These are phyloP conservation scores for Oceanodroma tethys DNA, from an alignment of 2,113 vertebrate species.

Conservation along the genomic window DNA sequence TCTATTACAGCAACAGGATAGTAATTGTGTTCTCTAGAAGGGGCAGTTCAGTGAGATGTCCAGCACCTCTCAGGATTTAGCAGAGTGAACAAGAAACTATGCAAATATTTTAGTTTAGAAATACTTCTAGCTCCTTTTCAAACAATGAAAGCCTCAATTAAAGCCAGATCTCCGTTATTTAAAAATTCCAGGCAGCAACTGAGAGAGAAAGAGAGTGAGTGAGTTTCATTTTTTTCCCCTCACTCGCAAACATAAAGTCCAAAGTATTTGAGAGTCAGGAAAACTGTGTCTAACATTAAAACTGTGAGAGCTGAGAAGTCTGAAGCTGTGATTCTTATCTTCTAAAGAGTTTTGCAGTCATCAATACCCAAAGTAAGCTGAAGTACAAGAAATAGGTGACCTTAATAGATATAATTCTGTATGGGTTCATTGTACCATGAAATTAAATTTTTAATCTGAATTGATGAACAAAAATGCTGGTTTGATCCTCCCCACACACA, in stretches of 20 bases:
- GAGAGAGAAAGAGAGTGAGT: neutral
- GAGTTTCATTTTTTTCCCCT: neutral
- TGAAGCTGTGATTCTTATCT: slow-evolving; percentile 62
- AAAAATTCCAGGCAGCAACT: slow-evolving; percentile 50
- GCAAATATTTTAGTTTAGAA: slow-evolving; percentile 62
- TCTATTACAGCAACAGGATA: slow-evolving; percentile 16
- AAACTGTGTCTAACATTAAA: slow-evolving; percentile 28
- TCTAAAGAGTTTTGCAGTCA: slow-evolving; percentile 65
- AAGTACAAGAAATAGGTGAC: slow-evolving; percentile 68
- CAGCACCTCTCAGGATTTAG: slow-evolving; percentile 45
- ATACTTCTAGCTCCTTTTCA: slow-evolving; percentile 36
- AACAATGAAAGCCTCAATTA: slow-evolving; percentile 60
- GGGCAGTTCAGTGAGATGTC: neutral
- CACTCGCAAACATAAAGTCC: neutral
- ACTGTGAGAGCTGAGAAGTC: slow-evolving; percentile 32
- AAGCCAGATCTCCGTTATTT: slow-evolving; percentile 52
- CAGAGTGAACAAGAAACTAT: slow-evolving; percentile 40
- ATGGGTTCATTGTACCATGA: slow-evolving; percentile 76
- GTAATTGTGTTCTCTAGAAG: slow-evolving; percentile 29
- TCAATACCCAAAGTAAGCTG: slow-evolving; percentile 57
- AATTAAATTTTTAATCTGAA: slow-evolving; percentile 83
- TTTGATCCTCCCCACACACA: slow-evolving; percentile 56
- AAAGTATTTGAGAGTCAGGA: neutral
- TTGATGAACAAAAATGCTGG: slow-evolving; percentile 76
- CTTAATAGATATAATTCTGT: slow-evolving; percentile 77